Evolutionary conservation across 2,797 vertebrate genomes (phyloP).

Genomic region (Pipistrellus nathusii): DNA sequence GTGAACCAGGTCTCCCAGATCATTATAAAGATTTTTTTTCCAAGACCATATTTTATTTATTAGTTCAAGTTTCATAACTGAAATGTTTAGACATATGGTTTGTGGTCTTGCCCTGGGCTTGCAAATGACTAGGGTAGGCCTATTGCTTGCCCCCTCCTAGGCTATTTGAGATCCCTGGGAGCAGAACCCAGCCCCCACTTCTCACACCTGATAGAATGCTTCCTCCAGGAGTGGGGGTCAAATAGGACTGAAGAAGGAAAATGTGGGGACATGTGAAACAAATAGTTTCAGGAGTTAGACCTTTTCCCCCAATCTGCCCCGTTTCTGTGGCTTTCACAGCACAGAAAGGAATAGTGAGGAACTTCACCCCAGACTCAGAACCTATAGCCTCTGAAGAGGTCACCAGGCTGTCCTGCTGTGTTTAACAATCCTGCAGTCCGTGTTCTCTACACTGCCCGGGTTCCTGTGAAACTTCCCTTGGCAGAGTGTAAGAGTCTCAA

Average conservation of each 20-base stretch:
- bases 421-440: constrained; percentile 61
- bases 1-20: background rate
- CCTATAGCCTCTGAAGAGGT: background rate
- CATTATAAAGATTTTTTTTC: background rate
- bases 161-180: background rate
- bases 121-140: background rate
- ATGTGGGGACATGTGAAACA: background rate
- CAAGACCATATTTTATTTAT: constrained; percentile 16
- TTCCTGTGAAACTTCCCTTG: constrained; percentile 62
- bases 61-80: background rate
- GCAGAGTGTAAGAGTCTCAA: background rate
- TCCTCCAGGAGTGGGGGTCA: background rate
- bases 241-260: background rate
- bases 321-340: background rate
- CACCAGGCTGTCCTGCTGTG: fast-evolving
- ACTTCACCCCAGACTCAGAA: constrained; percentile 16
- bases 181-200: background rate
- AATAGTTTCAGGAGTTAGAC: constrained; percentile 1
- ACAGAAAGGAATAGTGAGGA: background rate
- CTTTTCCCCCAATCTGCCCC: background rate
- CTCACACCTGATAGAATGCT: background rate
- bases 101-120: background rate
- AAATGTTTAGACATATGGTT: background rate
- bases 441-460: background rate
- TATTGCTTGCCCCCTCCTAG: background rate